Base-by-base conservation (phyloP, 2,113 vertebrate genomes). In the Charadrius vociferus region DNA sequence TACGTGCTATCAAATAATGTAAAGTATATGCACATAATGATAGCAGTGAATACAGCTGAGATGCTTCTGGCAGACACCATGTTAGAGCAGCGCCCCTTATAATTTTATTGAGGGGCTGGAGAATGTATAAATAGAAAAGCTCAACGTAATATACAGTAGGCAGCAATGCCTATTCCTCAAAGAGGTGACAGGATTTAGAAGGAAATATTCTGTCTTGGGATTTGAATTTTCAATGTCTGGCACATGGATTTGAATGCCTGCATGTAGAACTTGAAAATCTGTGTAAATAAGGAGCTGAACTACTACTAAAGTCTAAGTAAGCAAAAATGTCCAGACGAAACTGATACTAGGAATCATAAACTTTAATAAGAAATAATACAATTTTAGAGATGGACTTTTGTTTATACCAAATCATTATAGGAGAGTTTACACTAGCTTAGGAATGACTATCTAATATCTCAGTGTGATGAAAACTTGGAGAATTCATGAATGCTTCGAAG, bases 11-110 rank as follows among this genome's bases (percentile, higher is more conserved):
- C 68, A 88, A 93, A 94, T 88, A 80, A 92, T 79, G 43, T 84
- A 73, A 95, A 95, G 71, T 68, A 62, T 83, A 93, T 95, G 84
- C 49, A 95, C 81, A 23, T 85, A 89, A 91, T 77, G 61, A 90
- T 34, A 63, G 43, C 39, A 56, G 55, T 29, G 41, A 82, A 92
- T 66, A 82, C 13, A 84, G 26, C 78, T 43, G 74, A 59, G 50
- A 63, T 74, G 29, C 53, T 95, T 82, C 58, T 70, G 72, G 59
- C 71, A 82, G 65, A 68, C 55, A 86, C 30, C 50, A 22, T 41
- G 62, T 92, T 79, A 55, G 34, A 89, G 58, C 74, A 88, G 32
- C 1, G 0, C 32, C 52, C 45, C 78, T 90, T 89, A 82, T 83
- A n/a, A 93, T 90, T 91, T 87, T 88, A 68, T 75, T 66, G 86